Base-by-base conservation (phyloP, 2,113 vertebrate genomes). In the Heterotis niloticus region DNA sequence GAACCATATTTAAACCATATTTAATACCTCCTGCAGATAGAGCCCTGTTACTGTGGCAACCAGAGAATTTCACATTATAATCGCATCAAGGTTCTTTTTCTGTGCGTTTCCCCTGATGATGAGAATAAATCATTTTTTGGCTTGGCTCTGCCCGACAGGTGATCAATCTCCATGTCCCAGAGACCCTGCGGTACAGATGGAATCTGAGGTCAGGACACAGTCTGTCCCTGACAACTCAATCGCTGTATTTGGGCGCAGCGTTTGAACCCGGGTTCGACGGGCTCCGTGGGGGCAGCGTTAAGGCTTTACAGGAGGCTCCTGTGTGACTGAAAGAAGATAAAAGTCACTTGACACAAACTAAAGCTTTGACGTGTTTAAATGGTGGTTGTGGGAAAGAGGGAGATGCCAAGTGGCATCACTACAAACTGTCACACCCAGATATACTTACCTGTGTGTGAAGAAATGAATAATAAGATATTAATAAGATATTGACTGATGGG, bases 1-100 rank as follows among this genome's bases (percentile, higher is more conserved):
- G 93, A 95, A 95, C 93, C 94, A 95, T 90, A 94, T 94, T 94
- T 91, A 91, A 7, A 89, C 89, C 92, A 83, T 89, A 88, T 85
- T 85, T 78, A 82, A 90, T 91, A 91, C 90, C 28, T 16, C 57
- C 54, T 13, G 10, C 94, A 91, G 92, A 87, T 89, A 88, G 87
- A 90, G 88, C 86, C 90, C 88, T 88, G 89, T 88, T 89, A 87
- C 90, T 89, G 85, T 82, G 84, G 90, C 89, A 88, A 92, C 92
- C 91, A 91, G 92, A 90, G 90, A 91, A 88, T 91, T 89, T 82
- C 78, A 85, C 82, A 66, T 67, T 77, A 67, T 51, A 76, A 64
- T 76, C 18, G 64, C 60, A 64, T 76, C 64, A 64, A 16, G 28
- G 14, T 26, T 77, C 56, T 90, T 92, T 89, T 84, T 44, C 34